Conservation (phyloP, 1,140 invertebrate species). For the Plectus sambesii region DNA sequence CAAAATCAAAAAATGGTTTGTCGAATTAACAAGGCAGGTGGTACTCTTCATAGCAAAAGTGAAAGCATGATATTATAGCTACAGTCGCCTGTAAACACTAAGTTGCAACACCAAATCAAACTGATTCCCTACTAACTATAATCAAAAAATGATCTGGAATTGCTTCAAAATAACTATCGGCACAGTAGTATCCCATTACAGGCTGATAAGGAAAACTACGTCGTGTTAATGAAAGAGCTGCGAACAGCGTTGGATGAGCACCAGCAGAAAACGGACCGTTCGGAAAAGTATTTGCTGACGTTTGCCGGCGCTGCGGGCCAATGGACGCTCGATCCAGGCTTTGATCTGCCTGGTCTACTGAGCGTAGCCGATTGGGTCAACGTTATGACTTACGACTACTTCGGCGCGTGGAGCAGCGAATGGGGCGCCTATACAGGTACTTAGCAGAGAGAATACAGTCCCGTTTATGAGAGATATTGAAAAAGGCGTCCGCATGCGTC, state of each 20-base stretch:
- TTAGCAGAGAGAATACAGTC: too few relatives aligned
- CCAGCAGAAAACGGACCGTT: slow-evolving; percentile 13
- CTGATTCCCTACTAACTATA: too few relatives aligned
- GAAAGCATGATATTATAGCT: too few relatives aligned
- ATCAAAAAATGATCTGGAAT: too few relatives aligned
- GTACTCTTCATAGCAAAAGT: too few relatives aligned
- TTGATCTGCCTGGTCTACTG: slow-evolving; percentile 30
- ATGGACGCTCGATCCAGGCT: slow-evolving; percentile 43
- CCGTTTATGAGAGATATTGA: too few relatives aligned
- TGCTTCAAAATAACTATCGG: too few relatives aligned
- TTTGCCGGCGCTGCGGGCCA: slow-evolving; percentile 42
- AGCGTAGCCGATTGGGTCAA: slow-evolving; percentile 39
- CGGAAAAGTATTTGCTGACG: slow-evolving; percentile 17
- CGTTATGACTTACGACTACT: slow-evolving; percentile 43
- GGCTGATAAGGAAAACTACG: slow-evolving; percentile 29
- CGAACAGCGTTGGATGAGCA: slow-evolving; percentile 21
- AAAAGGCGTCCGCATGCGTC: too few relatives aligned
- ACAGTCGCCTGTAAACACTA: too few relatives aligned
- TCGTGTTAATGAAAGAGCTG: slow-evolving; percentile 28
- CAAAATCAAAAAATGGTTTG: too few relatives aligned
- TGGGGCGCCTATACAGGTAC: slow-evolving; percentile 40
- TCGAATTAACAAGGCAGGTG: too few relatives aligned
- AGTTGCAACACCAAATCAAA: too few relatives aligned
- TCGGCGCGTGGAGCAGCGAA: slow-evolving; percentile 31
- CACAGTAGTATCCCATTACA: slow-evolving; percentile 4